A percentile compares a stretch with the other conserved stretches of the same genome.
Conservation (phyloP, 2,888 invertebrate genomes). For the Axea sp. region DNA sequence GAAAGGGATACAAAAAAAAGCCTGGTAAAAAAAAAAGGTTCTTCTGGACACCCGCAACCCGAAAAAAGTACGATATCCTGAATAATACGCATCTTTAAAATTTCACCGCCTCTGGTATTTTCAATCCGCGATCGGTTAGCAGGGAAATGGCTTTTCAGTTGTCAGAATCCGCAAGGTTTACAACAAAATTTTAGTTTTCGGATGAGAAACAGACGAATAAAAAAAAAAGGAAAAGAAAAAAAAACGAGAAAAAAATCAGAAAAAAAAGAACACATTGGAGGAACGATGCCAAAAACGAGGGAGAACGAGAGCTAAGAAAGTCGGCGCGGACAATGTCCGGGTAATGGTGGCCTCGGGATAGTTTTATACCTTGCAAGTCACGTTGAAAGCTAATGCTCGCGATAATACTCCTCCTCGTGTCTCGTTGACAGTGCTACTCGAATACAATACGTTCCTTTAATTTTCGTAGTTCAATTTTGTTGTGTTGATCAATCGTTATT, state of each 20-base stretch:
- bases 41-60: slow-evolving; percentile 28
- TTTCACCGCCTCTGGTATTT: slow-evolving; percentile 31
- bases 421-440: slow-evolving; percentile 16
- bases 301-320: slow-evolving; percentile 45
- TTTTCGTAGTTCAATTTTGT: no score
- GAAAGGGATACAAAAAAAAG: slow-evolving; percentile 75
- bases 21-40: slow-evolving; percentile 64
- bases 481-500: no score
- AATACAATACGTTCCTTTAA: slow-evolving; percentile 33
- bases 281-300: slow-evolving; percentile 24
- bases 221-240: no score
- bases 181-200: slow-evolving; percentile 5
- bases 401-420: slow-evolving; percentile 35
- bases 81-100: slow-evolving; percentile 59
- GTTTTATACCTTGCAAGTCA: slow-evolving; percentile 74
- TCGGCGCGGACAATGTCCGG: slow-evolving; percentile 76
- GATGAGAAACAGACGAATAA: no score
- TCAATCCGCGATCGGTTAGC: not conserved
- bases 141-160: slow-evolving; percentile 25
- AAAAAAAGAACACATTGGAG: not conserved
- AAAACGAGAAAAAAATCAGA: slow-evolving; percentile 8
- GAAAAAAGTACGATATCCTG: slow-evolving; percentile 44
- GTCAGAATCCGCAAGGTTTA: not conserved
- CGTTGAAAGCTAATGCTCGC: slow-evolving; percentile 76
- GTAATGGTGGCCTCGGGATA: slow-evolving; percentile 77